These are phyloP conservation scores for Dione vanillae DNA, from an alignment of 2,888 invertebrate genomes.

Conservation along the genomic window DNA sequence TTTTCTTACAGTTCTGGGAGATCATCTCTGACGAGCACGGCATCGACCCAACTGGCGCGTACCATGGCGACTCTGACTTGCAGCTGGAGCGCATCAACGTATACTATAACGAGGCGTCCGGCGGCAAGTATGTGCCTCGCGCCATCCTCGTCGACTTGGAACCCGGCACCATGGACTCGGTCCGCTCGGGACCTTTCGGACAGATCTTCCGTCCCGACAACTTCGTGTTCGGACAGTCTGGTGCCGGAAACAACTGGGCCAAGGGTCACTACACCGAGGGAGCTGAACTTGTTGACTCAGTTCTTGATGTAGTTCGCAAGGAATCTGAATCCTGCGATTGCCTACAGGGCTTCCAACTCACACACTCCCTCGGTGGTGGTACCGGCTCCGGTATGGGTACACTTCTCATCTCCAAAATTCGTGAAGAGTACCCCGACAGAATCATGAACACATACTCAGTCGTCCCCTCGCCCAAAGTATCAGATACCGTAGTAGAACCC, in stretches of 20 bases:
- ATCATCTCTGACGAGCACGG: slow-evolving; percentile 98
- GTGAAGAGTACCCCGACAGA: slow-evolving; percentile 95
- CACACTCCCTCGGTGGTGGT: slow-evolving; percentile 88
- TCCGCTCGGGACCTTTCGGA: slow-evolving; percentile 88
- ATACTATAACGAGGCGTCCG: slow-evolving; percentile 97
- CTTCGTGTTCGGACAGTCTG: slow-evolving; percentile 87
- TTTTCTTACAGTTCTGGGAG: slow-evolving; percentile 90
- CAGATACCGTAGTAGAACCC: slow-evolving; percentile 86
- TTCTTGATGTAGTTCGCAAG: slow-evolving; percentile 92
- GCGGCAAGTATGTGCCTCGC: slow-evolving; percentile 77
- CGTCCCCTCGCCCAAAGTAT: slow-evolving; percentile 93
- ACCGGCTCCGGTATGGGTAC: slow-evolving; percentile 85
- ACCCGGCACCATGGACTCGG: slow-evolving; percentile 86
- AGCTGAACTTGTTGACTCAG: slow-evolving; percentile 88
- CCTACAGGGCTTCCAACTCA: slow-evolving; percentile 93
- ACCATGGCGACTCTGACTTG: slow-evolving; percentile 94
- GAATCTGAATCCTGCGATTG: slow-evolving; percentile 97
- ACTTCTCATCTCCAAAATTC: slow-evolving; percentile 94
- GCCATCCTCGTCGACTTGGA: slow-evolving; percentile 77
- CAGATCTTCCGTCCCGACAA: slow-evolving; percentile 91
- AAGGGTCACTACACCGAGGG: slow-evolving; percentile 90
- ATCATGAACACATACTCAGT: slow-evolving; percentile 95
- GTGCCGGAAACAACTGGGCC: slow-evolving; percentile 86
- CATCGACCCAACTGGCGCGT: slow-evolving; percentile 95
- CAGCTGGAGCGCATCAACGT: slow-evolving; percentile 97